Evolutionary conservation across 2,113 vertebrate species (phyloP).

Genomic region (Rafetus swinhoei): DNA sequence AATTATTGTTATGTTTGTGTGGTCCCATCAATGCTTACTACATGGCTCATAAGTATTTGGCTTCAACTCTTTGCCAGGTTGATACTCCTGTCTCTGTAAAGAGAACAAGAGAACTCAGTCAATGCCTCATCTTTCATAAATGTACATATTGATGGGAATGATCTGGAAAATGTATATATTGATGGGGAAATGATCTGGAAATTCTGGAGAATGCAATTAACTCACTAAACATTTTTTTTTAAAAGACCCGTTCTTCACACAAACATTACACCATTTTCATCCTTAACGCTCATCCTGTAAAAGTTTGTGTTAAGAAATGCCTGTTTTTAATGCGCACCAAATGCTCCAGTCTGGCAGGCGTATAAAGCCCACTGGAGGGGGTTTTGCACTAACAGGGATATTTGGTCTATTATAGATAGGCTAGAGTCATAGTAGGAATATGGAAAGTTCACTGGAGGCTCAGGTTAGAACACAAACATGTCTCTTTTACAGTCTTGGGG

Average conservation of each 20-base stretch:
- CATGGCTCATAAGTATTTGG: not conserved
- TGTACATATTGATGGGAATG: not conserved
- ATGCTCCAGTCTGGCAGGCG: not conserved
- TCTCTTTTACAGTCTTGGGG: not conserved
- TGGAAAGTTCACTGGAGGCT: not conserved
- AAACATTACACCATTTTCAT: not conserved
- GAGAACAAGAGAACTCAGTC: fast-evolving
- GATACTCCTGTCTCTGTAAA: not conserved
- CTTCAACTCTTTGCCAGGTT: not conserved
- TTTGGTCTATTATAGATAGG: not conserved
- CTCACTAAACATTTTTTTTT: not conserved
- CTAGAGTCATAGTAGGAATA: not conserved
- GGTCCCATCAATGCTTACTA: fast-evolving
- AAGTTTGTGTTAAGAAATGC: not conserved
- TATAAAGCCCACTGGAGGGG: not conserved
- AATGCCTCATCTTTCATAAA: not conserved
- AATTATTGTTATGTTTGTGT: not conserved
- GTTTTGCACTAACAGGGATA: not conserved
- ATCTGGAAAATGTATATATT: not conserved
- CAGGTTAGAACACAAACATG: not conserved
- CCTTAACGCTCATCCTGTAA: not conserved
- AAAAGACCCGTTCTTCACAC: not conserved
- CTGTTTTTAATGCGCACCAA: not conserved
- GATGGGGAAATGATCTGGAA: not conserved
- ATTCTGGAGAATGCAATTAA: not conserved